Percentiles rank a stretch among this genome's conserved stretches.
Conservation (phyloP, 2,797 vertebrate genomes). For the Sarcophilus harrisii region DNA sequence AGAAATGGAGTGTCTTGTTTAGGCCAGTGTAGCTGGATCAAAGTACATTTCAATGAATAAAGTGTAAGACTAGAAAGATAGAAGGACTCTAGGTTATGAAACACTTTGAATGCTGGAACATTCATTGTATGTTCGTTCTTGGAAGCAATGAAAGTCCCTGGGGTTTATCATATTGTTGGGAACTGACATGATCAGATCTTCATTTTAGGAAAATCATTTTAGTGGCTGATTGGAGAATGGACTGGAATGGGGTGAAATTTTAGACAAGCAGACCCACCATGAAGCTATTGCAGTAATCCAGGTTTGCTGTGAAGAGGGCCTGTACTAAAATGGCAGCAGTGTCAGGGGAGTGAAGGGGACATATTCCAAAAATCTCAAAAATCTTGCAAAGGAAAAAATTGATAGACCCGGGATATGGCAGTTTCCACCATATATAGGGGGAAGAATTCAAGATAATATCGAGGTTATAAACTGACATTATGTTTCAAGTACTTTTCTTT, state of each 20-base stretch:
- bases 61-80: background rate
- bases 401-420: background rate
- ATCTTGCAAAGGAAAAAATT: background rate
- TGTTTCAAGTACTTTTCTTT: background rate
- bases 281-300: background rate
- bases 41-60: background rate
- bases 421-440: background rate
- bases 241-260: background rate
- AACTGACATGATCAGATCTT: background rate
- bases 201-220: background rate
- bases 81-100: background rate
- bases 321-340: background rate
- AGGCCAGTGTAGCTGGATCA: background rate
- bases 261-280: background rate
- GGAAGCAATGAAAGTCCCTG: background rate
- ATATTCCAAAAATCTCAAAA: background rate
- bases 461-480: background rate
- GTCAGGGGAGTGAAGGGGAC: background rate
- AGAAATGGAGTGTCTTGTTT: background rate
- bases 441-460: background rate
- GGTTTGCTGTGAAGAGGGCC: background rate
- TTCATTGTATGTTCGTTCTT: background rate
- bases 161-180: background rate
- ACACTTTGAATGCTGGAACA: background rate
- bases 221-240: background rate